Base-by-base conservation (phyloP, 2,797 vertebrate genomes). In the Helarctos malayanus region DNA sequence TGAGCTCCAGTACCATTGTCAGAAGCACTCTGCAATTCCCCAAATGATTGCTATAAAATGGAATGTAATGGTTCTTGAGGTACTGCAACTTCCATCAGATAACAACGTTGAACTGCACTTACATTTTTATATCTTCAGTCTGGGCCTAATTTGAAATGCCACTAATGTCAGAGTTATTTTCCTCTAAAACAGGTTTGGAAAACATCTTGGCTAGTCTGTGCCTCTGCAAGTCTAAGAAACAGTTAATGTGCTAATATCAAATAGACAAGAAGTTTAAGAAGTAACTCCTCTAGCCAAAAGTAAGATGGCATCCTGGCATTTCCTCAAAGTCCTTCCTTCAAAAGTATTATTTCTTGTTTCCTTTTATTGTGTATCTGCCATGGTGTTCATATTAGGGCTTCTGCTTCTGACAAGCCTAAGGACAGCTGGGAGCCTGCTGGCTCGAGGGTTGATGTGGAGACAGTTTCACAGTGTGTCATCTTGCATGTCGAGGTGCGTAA, bases 321-420 rank as follows among this genome's bases (percentile, higher is more conserved):
- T 76, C 65, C 57, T 88, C 69, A 16, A 71, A 63, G 47, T 63
- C 41, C 38, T 89, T 89, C 41, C 59, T 14, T 95, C 52, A 16
- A 76, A 95, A 71, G 52, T 19, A n/a, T 73, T 29, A 59, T 57
- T 89, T 89, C 41, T 56, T 32, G 41, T 78, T 76, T 80, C 47
- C 49, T 91, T 84, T 56, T 16, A n/a, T 54, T 63, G 25, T 73
- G 56, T 23, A 25, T 73, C 65, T 78, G 69, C 56, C 89, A 79
- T 84, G 75, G n/a, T 91, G 61, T 85, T 95, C 96, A 94, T 88
- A 94, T 85, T 59, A 65, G 45, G 27, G 8, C 56, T 68, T 47
- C 52, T 35, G 9, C 10, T 90, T 52, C 61, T 91, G 88, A 96
- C 54, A 87, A 90, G 65, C 75, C 29, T 41, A 38, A 79, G 59